Base-by-base conservation (phyloP, 2,888 invertebrate genomes). In the Crioceris asparagi region DNA sequence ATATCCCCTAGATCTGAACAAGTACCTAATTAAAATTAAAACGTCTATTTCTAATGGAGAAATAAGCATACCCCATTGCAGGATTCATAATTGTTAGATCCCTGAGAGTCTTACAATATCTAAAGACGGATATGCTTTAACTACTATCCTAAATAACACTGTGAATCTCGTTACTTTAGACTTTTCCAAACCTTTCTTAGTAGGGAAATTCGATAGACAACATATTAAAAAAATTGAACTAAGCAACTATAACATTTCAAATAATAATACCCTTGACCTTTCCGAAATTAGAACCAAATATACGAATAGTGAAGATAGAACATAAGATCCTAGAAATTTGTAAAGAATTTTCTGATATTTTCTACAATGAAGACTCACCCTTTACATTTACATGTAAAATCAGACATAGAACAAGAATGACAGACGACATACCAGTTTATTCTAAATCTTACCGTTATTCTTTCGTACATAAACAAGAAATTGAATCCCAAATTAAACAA, bases 371-470 rank as follows among this genome's bases (percentile, higher is more conserved):
- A 14, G n/a, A 19, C 5, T n/a, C 4, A 3, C 15, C 8, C 14
- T 14, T 31, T 19, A 36, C 31, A 12, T 32, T 39, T 8, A 32
- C 39, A 6, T 14, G 19, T 26, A 31, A 43, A 39, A 35, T 43
- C 3, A 39, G 40, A 31, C 46, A 46, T 23, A 10, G 15, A 17
- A 41, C 44, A 11, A 39, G 27, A 39, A 44, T 40, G 1, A 36
- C 29, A 16, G 40, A 43, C 34, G 40, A 42, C 36, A 35, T 35
- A 11, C 36, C 45, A 3, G 17, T 46, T 21, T 17, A 35, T 29
- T 35, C 49, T 0, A 51, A 50, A 42, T 39, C 45, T 12, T 43
- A 51, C 44, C 18, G 52, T 18, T 49, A 49, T 12, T 53, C 54
- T 6, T 32, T 47, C n/a, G 32, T 50, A 2, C 52, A 54, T 32